phyloP scores from a whole-genome alignment of 2,888 invertebrate species.

The Nomada fucata region DNA sequence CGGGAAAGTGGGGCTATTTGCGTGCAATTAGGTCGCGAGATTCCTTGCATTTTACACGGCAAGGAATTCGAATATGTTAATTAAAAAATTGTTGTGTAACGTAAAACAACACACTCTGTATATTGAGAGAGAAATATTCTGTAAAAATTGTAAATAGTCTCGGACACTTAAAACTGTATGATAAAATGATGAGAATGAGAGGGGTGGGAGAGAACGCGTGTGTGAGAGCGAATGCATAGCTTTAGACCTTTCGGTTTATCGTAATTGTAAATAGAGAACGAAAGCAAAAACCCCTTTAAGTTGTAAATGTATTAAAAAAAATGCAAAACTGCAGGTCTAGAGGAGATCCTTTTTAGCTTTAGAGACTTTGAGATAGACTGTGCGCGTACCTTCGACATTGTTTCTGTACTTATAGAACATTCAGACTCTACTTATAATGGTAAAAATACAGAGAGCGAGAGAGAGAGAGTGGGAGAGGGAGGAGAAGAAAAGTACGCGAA shows the following conservation, averaged over 20 bases:
- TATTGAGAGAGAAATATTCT: slow-evolving; percentile 71
- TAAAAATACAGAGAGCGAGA: slow-evolving; percentile 46
- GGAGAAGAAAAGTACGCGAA: slow-evolving; percentile 51
- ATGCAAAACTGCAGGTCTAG: slow-evolving; percentile 65
- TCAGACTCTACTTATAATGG: slow-evolving; percentile 77
- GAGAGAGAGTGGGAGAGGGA: background rate
- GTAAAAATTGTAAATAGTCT: slow-evolving; percentile 81
- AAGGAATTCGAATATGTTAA: slow-evolving; percentile 44
- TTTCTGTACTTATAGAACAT: slow-evolving; percentile 83
- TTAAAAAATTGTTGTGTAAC: slow-evolving; percentile 76
- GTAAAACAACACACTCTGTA: slow-evolving; percentile 73
- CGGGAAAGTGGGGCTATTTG: slow-evolving; percentile 54
- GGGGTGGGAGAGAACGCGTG: slow-evolving; percentile 7
- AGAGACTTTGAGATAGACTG: slow-evolving; percentile 81
- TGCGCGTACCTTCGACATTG: slow-evolving; percentile 82
- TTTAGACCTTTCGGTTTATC: slow-evolving; percentile 72
- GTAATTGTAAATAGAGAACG: slow-evolving; percentile 73
- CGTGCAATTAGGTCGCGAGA: slow-evolving; percentile 46
- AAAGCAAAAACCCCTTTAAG: slow-evolving; percentile 69
- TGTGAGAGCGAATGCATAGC: slow-evolving; percentile 35
- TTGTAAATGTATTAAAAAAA: slow-evolving; percentile 72
- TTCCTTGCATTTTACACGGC: slow-evolving; percentile 28
- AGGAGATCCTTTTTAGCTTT: slow-evolving; percentile 79
- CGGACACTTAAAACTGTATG: slow-evolving; percentile 60
- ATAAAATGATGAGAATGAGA: slow-evolving; percentile 28